Percentiles rank a stretch among this genome's conserved stretches.
Evolutionary conservation across 2,888 invertebrate species (phyloP).

Genomic region (Cremastinae sp.): DNA sequence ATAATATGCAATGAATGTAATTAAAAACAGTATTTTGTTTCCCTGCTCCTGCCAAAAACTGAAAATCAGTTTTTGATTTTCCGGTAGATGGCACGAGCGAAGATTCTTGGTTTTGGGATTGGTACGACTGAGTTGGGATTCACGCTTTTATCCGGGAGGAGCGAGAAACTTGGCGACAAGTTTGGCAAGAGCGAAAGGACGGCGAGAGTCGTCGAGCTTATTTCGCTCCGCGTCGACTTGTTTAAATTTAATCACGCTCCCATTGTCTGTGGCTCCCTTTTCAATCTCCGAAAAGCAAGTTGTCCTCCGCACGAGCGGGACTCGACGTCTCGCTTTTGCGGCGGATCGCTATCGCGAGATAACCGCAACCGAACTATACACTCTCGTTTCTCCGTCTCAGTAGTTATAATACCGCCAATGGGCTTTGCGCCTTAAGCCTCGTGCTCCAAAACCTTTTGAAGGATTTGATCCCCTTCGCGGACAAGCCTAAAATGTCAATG

Average conservation of each 20-base stretch:
- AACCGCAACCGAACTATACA: slow-evolving; percentile 14
- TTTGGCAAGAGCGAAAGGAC: too few species aligned
- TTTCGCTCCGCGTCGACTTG: slow-evolving; percentile 13
- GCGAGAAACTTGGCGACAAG: too few species aligned
- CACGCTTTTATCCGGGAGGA: too few species aligned
- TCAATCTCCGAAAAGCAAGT: slow-evolving; percentile 14
- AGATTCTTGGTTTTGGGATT: too few species aligned
- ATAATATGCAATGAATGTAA: too few species aligned
- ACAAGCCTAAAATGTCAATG: not conserved
- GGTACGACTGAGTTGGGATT: too few species aligned
- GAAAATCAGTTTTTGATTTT: too few species aligned
- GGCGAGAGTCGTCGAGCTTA: not conserved
- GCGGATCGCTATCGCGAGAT: not conserved
- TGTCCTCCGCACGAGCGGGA: not conserved
- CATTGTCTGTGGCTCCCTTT: slow-evolving; percentile 20
- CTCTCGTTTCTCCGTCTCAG: not conserved
- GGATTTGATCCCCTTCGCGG: not conserved
- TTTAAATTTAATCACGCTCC: slow-evolving; percentile 38
- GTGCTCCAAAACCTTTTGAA: not conserved
- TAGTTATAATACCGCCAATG: slow-evolving; percentile 19
- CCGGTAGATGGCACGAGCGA: too few species aligned
- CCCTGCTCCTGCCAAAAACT: too few species aligned
- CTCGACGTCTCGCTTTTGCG: not conserved
- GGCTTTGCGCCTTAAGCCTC: slow-evolving; percentile 19
- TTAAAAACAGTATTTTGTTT: too few species aligned